A percentile compares a stretch with the other conserved stretches of the same genome.
These are phyloP conservation scores for Tenualosa ilisha DNA, from an alignment of 2,797 vertebrate species.

Conservation along the genomic window DNA sequence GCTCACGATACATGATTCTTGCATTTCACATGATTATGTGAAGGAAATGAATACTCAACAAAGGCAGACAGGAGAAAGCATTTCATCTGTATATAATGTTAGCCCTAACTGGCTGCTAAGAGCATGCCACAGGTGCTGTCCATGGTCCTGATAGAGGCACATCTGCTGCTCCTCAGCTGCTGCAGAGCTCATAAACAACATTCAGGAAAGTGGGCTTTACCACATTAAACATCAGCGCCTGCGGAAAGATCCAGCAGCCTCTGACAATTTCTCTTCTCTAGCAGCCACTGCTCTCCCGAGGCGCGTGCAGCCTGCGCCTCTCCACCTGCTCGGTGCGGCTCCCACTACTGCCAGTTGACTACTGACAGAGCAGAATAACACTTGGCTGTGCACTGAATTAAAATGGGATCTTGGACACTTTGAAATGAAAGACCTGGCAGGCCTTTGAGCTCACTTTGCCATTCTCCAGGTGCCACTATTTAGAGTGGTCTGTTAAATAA, in stretches of 20 bases:
- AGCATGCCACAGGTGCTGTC: background rate
- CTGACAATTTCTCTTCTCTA: background rate
- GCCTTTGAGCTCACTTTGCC: background rate
- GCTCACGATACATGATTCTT: background rate
- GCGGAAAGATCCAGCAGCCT: background rate
- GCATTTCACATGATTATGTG: background rate
- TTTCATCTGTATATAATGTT: background rate
- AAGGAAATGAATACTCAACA: background rate
- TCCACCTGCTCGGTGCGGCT: background rate
- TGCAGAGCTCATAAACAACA: background rate
- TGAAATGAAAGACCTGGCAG: background rate
- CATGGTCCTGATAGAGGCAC: background rate
- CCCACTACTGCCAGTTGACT: background rate
- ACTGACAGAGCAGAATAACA: background rate
- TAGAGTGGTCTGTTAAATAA: background rate
- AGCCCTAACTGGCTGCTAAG: background rate
- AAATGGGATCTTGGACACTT: conserved; percentile 2
- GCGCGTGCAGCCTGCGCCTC: background rate
- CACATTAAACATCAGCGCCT: background rate
- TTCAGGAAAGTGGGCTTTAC: background rate
- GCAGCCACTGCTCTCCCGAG: background rate
- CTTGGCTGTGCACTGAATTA: background rate
- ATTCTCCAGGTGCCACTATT: conserved; percentile 12
- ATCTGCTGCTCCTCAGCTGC: background rate
- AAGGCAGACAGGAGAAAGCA: background rate